phyloP scores from a whole-genome alignment of 2,888 invertebrate species.

The Galerucella nymphaeae region DNA sequence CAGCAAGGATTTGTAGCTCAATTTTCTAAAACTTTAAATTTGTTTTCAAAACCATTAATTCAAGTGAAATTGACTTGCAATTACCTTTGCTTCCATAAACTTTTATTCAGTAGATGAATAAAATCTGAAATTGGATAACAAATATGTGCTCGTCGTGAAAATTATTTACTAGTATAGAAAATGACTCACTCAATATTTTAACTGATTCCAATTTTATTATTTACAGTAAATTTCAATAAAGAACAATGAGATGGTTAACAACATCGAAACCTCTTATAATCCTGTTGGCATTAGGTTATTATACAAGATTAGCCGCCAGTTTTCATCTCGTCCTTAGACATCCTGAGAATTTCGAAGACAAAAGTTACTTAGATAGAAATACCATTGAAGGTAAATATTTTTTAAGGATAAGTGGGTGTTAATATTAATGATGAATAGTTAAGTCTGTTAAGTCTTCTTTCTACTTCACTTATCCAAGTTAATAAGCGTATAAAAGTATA shows the following conservation, averaged over 20 bases:
- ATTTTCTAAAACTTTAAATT: neutral
- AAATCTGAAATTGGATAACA: no score
- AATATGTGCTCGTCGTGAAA: no score
- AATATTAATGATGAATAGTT: no score
- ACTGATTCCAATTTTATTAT: slow-evolving; percentile 4
- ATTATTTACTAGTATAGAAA: no score
- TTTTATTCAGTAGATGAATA: neutral
- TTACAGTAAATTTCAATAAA: slow-evolving; percentile 8
- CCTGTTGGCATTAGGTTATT: slow-evolving; percentile 29
- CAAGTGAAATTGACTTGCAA: neutral
- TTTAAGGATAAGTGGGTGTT: no score
- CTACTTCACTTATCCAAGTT: neutral
- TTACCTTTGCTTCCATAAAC: neutral
- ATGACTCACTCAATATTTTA: no score
- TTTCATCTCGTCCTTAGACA: slow-evolving; percentile 19
- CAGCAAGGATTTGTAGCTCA: neutral
- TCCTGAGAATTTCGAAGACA: slow-evolving; percentile 27
- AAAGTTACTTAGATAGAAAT: slow-evolving; percentile 13
- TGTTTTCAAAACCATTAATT: neutral
- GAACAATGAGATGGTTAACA: slow-evolving; percentile 28
- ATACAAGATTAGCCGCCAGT: slow-evolving; percentile 27
- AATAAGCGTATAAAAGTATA: neutral
- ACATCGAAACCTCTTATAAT: slow-evolving; percentile 22
- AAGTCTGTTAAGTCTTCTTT: neutral
- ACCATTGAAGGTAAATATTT: slow-evolving; percentile 23